phyloP scores from a whole-genome alignment of 2,113 vertebrate genomes.

The Lagopus muta region DNA sequence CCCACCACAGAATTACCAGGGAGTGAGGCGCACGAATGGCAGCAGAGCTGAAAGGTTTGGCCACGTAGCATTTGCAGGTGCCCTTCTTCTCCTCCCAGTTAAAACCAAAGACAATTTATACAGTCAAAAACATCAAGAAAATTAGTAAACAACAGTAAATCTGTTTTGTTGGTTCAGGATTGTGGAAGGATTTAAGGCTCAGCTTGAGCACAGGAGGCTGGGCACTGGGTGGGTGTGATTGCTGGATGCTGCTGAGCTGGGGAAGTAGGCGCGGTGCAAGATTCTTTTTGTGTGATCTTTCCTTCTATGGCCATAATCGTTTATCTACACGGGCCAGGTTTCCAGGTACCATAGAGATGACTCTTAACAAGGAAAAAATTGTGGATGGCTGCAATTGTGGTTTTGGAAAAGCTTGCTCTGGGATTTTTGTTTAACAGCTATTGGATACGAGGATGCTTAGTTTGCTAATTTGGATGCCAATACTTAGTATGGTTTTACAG shows the following conservation, averaged over 20 bases:
- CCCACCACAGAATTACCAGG: neutral
- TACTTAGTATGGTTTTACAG: neutral
- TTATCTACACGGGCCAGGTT: constrained; percentile 58
- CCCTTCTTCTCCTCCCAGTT: neutral
- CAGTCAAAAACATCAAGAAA: neutral
- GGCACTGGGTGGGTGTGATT: neutral
- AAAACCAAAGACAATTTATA: accelerated
- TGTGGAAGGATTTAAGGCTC: neutral
- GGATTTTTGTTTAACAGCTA: constrained; percentile 56
- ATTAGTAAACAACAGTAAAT: neutral
- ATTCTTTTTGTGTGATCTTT: constrained; percentile 1
- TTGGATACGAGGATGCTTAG: constrained; percentile 48
- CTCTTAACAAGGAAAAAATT: neutral
- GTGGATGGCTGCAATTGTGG: constrained; percentile 46
- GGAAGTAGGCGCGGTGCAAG: neutral
- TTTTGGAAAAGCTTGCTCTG: constrained; percentile 49
- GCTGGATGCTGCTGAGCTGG: constrained; percentile 7
- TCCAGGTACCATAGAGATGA: constrained; percentile 69
- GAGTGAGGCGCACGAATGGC: neutral
- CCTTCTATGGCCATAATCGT: neutral
- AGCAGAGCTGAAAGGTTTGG: neutral
- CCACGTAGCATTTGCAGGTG: neutral
- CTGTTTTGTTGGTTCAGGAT: neutral
- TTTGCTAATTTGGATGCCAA: constrained; percentile 46
- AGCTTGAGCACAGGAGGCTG: neutral